Conservation (phyloP, 2,888 invertebrate species). For the Hydrotaea diabolus region DNA sequence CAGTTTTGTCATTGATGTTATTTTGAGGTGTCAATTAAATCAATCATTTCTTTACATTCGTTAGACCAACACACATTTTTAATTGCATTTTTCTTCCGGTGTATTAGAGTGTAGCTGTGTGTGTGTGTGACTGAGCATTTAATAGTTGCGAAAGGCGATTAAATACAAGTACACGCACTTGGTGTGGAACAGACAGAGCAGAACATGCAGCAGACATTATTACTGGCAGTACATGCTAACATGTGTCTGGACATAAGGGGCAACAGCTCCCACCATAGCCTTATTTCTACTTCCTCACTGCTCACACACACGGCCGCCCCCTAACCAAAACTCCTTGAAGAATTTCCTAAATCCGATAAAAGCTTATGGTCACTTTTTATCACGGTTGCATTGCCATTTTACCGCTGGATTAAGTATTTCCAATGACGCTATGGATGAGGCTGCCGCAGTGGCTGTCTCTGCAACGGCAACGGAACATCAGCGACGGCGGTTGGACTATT, state of each 20-base stretch:
- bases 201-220: neutral
- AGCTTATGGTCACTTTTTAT: constrained; percentile 63
- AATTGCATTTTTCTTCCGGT: neutral
- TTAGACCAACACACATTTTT: neutral
- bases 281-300: neutral
- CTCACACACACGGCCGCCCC: constrained; percentile 25
- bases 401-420: constrained; percentile 9
- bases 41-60: neutral
- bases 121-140: constrained; percentile 54
- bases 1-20: no score
- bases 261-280: constrained; percentile 23
- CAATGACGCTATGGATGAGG: neutral
- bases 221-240: neutral
- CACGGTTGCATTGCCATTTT: constrained; percentile 59
- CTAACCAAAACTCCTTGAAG: constrained; percentile 27
- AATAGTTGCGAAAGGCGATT: constrained; percentile 61
- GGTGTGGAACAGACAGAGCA: neutral
- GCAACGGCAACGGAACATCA: neutral
- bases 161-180: constrained; percentile 58
- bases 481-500: neutral
- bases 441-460: neutral
- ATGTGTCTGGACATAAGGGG: neutral
- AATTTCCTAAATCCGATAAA: constrained; percentile 59
- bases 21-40: no score
- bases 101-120: constrained; percentile 2